Evolutionary conservation across 2,113 vertebrate genomes (phyloP), one percentile per base, ranked within the genome.

Genomic region (Crotalus horridus): DNA sequence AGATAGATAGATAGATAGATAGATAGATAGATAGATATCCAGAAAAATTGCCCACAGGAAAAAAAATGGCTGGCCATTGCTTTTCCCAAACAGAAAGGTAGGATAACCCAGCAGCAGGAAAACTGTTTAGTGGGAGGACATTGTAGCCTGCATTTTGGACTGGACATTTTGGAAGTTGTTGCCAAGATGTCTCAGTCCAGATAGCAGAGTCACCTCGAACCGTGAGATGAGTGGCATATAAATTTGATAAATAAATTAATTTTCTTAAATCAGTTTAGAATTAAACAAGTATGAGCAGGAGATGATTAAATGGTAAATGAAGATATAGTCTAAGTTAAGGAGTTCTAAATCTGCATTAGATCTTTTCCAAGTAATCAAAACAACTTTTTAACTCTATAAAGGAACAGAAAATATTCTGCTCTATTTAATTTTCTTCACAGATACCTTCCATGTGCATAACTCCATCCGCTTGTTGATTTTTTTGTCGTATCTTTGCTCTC

Each of bases 1-100:
- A 6, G 0, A 48, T 48, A 0, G 0, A 48, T 48, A 6, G 0
- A 48, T 48, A 2, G 0, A 39, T 39, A 0, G 2, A 39, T 43
- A 0, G 43, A 43, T 6, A 46, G 46, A 46, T 46, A 46, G 46
- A 46, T 46, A 58, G 21, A 58, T 23, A 29, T 29, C 29, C 61
- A 64, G 61, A 64, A 64, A 64, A 29, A 64, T 5, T 64, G 29
- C 61, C 26, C 61, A n/a, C 0, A 5, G 29, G 61, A n/a, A 64
- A 29, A 13, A 64, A 29, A 64, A 17, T 55, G 26, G 11, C 29
- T 64, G 61, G 11, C 61, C 11, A 13, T 4, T 29, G 61, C 26
- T 64, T 64, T 64, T 11, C 61, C 12, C 61, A 29, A 64, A 64
- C 26, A 64, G 61, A n/a, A 64, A 64, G 61, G 26, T 26, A 64